These are phyloP conservation scores for Apamea anceps DNA, from an alignment of 2,888 invertebrate species.

Conservation along the genomic window DNA sequence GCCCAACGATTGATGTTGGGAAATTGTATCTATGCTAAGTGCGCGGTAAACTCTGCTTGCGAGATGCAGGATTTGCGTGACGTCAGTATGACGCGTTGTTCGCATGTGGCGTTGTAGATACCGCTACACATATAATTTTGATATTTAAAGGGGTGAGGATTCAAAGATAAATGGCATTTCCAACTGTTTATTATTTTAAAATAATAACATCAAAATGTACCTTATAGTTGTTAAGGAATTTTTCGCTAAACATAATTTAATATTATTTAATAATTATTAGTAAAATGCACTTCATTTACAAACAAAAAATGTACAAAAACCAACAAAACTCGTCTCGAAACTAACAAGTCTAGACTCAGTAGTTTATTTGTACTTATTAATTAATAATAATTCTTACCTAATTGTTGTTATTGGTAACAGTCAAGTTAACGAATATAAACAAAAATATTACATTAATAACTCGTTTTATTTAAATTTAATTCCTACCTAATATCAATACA, in stretches of 20 bases:
- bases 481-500: constrained; percentile 38
- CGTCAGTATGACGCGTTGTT: too few species aligned
- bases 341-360: constrained; percentile 16
- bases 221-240: constrained; percentile 33
- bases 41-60: too few species aligned
- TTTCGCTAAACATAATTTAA: constrained; percentile 42
- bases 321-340: constrained; percentile 31
- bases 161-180: constrained; percentile 25
- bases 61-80: too few species aligned
- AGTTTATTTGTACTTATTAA: constrained; percentile 62
- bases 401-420: constrained; percentile 68
- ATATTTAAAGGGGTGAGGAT: background rate
- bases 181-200: constrained; percentile 38
- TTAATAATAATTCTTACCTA: constrained; percentile 57
- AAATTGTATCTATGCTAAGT: too few species aligned
- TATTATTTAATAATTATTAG: constrained; percentile 41
- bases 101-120: too few species aligned
- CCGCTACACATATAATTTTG: too few species aligned
- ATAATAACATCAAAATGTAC: constrained; percentile 38
- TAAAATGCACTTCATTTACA: constrained; percentile 41
- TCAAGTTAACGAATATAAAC: constrained; percentile 55
- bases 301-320: constrained; percentile 46
- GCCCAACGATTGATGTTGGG: too few species aligned
- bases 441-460: constrained; percentile 40
- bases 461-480: constrained; percentile 32